Evolutionary conservation across 2,888 invertebrate species (phyloP).

Genomic region (Lasioglossum lativentre): DNA sequence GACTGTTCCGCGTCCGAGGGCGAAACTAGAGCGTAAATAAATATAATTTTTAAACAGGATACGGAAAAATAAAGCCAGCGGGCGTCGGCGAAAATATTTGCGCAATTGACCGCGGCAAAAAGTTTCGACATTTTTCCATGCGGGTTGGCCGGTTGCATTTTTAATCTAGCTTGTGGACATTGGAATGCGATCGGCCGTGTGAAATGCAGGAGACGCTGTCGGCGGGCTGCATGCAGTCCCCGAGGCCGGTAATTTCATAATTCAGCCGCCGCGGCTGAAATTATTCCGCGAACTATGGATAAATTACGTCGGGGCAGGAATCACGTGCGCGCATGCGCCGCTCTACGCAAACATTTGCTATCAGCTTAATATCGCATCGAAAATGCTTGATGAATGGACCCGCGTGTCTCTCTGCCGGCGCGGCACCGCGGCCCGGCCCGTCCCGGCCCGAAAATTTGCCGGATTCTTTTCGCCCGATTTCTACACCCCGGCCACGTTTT

Average conservation of each 20-base stretch:
- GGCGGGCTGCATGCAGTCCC: background rate
- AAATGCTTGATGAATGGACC: conserved; percentile 58
- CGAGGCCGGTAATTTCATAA: conserved; percentile 46
- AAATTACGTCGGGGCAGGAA: conserved; percentile 70
- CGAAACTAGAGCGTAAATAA: background rate
- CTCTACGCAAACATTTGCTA: conserved; percentile 63
- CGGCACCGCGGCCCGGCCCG: background rate
- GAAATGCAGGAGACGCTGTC: conserved; percentile 16
- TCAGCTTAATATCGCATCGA: conserved; percentile 65
- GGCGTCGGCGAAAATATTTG: background rate
- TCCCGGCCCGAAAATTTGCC: conserved; percentile 5
- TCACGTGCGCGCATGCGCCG: conserved; percentile 48
- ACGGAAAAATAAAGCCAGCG: background rate
- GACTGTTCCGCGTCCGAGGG: background rate
- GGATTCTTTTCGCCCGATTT: background rate
- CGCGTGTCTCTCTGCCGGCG: background rate
- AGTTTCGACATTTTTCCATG: background rate
- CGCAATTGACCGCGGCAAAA: background rate
- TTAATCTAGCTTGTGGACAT: conserved; percentile 1
- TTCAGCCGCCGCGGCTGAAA: conserved; percentile 58
- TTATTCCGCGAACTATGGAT: conserved; percentile 71
- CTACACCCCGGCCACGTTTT: background rate
- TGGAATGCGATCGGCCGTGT: conserved; percentile 8
- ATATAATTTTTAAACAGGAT: background rate
- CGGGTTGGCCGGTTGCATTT: background rate